Evolutionary conservation across 2,888 invertebrate species (phyloP), one percentile per base, ranked within the genome.

Genomic region (Nasonovia ribisnigri): DNA sequence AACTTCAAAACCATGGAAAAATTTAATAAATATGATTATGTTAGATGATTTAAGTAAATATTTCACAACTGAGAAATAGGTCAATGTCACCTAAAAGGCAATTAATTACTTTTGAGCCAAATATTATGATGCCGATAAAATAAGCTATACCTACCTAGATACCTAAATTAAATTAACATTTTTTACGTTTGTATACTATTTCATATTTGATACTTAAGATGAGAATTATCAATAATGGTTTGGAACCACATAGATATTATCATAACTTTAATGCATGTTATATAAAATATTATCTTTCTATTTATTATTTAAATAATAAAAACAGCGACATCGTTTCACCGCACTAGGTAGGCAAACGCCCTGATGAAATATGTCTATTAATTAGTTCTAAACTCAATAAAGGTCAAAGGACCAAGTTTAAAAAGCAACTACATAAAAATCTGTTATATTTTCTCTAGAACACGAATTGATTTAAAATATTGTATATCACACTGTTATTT

Each of bases 51-150:
- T n/a, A 57, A 48, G 36, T 67, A 36, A 60, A 60, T 92, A 60
- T 92, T 93, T 93, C 89, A 57, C 54, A 93, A 89, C 20, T 90
- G 29, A 43, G 26, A 89, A 57, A 57, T 57, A 90, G 93, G 93
- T 84, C 93, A 93, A 90, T 90, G 93, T 90, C 57, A 93, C 16
- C 36, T 26, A 89, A 84, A 84, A 93, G 36, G 10, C 20, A 84
- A 89, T 87, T 13, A 54, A 26, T 84, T 48, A 84, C 13, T 46
- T 90, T 84, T 48, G 84, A 89, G 93, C 93, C 93, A 93, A 89
- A 29, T 84, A 57, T 54, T 90, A 84, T 36, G 57, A 46, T 67
- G 26, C 2, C 36, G 3, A n/a, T 87, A 77, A 77, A 77, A 77
- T 36, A 36, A 46, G 46, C 46, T 10, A 46, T 11, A 1, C 11